Conservation (phyloP, 1,140 invertebrate genomes). For the Zaprionus tsacasi region DNA sequence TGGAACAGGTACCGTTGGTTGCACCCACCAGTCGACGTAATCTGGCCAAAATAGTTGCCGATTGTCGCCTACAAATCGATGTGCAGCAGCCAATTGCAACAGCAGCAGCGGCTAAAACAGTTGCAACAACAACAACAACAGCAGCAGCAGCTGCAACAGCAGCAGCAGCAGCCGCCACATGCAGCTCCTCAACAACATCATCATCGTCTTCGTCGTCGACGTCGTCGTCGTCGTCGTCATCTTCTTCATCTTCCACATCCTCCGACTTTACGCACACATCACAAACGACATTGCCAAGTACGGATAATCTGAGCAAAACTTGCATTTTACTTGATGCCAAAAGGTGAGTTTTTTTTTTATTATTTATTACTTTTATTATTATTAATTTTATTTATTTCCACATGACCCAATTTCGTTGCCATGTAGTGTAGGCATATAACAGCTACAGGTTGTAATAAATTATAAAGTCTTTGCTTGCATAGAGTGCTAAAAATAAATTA, state of each 20-base stretch:
- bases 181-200: conserved; percentile 32
- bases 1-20: conserved; percentile 78
- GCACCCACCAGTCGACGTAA: conserved; percentile 64
- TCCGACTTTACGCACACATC: conserved; percentile 76
- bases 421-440: neutral
- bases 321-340: conserved; percentile 78
- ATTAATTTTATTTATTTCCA: conserved; percentile 21
- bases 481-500: neutral
- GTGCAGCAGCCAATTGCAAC: conserved; percentile 44
- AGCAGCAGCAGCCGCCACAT: conserved; percentile 37
- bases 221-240: conserved; percentile 42
- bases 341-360: conserved; percentile 61
- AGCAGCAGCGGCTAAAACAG: conserved; percentile 21
- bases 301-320: conserved; percentile 78
- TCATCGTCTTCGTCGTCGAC: conserved; percentile 37
- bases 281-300: conserved; percentile 77
- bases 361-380: conserved; percentile 13
- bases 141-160: conserved; percentile 33
- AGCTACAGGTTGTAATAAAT: neutral
- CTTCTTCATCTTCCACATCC: conserved; percentile 60
- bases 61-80: conserved; percentile 80
- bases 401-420: conserved; percentile 19
- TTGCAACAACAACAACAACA: conserved; percentile 32
- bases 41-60: conserved; percentile 74
- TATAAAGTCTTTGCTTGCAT: neutral